These are phyloP conservation scores for Nemoura dubitans DNA, from an alignment of 2,888 invertebrate species.

Conservation along the genomic window DNA sequence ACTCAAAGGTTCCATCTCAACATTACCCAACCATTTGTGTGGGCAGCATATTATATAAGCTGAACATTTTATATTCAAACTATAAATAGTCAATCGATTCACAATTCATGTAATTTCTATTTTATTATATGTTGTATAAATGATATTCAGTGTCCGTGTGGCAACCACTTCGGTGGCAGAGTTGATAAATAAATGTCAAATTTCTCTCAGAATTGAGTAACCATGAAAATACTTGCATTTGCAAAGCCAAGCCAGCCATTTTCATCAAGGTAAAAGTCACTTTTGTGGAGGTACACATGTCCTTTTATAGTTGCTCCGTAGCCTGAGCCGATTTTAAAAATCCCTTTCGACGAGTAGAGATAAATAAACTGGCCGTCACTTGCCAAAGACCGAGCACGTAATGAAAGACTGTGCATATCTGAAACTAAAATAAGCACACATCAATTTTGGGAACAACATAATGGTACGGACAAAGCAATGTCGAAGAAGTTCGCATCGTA, in stretches of 20 bases:
- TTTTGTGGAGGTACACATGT: constrained; percentile 85
- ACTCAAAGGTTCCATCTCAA: too few species aligned
- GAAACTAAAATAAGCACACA: constrained; percentile 58
- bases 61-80: too few species aligned
- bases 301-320: constrained; percentile 92
- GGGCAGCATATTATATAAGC: too few species aligned
- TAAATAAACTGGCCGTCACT: constrained; percentile 93
- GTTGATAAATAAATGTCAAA: too few species aligned
- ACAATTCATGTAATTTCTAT: too few species aligned
- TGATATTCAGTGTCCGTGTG: too few species aligned
- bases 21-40: too few species aligned
- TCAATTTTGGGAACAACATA: neutral
- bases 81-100: too few species aligned
- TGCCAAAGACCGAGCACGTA: constrained; percentile 72
- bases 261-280: constrained; percentile 83
- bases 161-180: too few species aligned
- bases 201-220: too few species aligned
- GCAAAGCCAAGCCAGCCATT: constrained; percentile 88
- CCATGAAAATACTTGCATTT: constrained; percentile 69
- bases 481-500: constrained; percentile 2
- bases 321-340: constrained; percentile 94
- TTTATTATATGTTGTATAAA: too few species aligned
- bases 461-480: too few species aligned
- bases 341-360: constrained; percentile 82
- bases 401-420: constrained; percentile 61